Evolutionary conservation across 2,113 vertebrate species (phyloP), one percentile per base, ranked within the genome.

Genomic region (Nematolebias whitei): DNA sequence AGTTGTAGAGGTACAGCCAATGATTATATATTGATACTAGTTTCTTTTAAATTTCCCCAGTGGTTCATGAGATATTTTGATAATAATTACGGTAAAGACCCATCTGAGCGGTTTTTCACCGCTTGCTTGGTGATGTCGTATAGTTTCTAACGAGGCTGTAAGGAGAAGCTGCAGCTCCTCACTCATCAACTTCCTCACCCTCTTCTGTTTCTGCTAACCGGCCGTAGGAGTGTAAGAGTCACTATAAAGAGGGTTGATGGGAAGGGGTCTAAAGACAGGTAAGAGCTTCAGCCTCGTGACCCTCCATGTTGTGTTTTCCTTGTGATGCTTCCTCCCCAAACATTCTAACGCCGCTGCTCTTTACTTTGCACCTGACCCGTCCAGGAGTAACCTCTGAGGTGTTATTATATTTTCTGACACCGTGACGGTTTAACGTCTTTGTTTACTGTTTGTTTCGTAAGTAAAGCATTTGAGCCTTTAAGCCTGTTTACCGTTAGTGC

Each of bases 161-260:
- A 29, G 3, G 26, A 3, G 3, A 29, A 29, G 26, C 26, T 29
- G 20, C 63, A 57, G 56, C 29, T 18, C 39, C 56, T 75, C 44
- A 57, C 78, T 88, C 71, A 88, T 56, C 73, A 62, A 19, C 73
- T 70, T 54, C 58, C 76, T 56, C 59, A 73, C 68, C 80, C 55
- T 89, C 82, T 87, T 90, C 67, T 92, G 80, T 91, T 92, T 91
- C 91, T 92, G 91, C 92, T 91, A n/a, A 90, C 90, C 92, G 79
- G 89, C 88, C 88, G 48, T 89, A 95, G 94, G 92, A 95, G 91
- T 92, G 91, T 95, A 93, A 94, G 93, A 92, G 91, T 95, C 90
- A 92, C 90, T 90, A 89, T 95, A 94, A 94, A 95, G 91, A 94
- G 93, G 92, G 90, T 94, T 95, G 92, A 95, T 93, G 92, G 90